phyloP scores from a whole-genome alignment of 2,113 vertebrate genomes.

The Pandion haliaetus region DNA sequence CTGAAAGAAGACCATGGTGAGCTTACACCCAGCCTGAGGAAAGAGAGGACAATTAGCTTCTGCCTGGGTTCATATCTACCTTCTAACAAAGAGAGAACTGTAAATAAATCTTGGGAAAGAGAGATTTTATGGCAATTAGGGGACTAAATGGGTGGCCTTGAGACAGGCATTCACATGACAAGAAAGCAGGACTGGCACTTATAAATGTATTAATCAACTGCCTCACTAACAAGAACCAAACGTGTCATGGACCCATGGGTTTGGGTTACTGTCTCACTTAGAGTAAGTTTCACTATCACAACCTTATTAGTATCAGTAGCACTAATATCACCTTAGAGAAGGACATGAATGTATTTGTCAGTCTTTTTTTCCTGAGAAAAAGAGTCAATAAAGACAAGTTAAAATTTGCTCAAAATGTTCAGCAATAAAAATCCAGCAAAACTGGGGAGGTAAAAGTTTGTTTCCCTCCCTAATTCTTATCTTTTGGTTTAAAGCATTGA shows the following conservation, averaged over 20 bases:
- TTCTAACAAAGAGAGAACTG: not conserved
- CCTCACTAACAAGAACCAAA: not conserved
- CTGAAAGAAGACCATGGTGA: conserved; percentile 89
- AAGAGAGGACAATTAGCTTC: conserved; percentile 50
- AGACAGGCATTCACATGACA: not conserved
- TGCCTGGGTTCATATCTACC: not conserved
- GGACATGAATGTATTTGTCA: not conserved
- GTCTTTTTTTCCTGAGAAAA: not conserved
- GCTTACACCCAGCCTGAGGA: conserved; percentile 86
- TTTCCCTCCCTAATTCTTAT: not conserved
- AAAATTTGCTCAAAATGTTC: not conserved
- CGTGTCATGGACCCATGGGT: not conserved
- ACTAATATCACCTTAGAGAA: not conserved
- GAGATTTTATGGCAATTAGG: not conserved
- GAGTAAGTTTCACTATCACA: not conserved
- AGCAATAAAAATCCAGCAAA: not conserved
- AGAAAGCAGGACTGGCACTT: not conserved
- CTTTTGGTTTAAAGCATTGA: not conserved
- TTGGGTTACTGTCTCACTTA: not conserved
- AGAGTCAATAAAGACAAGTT: not conserved
- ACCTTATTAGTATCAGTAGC: not conserved
- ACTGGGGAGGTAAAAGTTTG: not conserved
- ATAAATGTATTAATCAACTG: not conserved
- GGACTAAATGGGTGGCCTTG: not conserved
- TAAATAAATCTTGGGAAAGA: not conserved